Base-by-base conservation (phyloP, 2,888 invertebrate species). In the Agonum fuliginosum region DNA sequence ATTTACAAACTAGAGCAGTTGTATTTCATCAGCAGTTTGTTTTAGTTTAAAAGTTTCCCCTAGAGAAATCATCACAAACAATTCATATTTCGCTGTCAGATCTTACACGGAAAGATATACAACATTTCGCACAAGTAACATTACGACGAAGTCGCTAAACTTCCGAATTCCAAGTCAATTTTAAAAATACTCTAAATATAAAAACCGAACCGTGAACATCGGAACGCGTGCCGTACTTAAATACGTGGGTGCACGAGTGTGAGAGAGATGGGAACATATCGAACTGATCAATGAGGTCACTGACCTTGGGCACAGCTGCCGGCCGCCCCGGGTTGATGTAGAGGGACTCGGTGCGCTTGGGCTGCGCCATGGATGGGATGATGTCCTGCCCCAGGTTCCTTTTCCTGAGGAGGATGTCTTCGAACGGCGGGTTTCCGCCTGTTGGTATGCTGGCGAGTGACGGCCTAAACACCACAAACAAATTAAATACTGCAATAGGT, bases 331-430 rank as follows among this genome's bases (percentile, higher is more conserved):
- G 91, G 83, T 89, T 88, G 83, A 95, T 92, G 87, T 93, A 96
- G 83, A 97, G 90, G 86, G 96, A 96, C 88, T 97, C 97, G 80
- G 96, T 96, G 84, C 97, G 91, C 87, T 97, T 96, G 78, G 96
- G 96, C 86, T 96, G 95, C 83, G 93, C 93, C 78, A 91, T 93
- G 82, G 96, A 96, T 79, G 96, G 95, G 83, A 95, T 91, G 86
- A 96, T 96, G 85, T 96, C 96, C 88, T 96, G 96, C 79, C 95
- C 95, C 77, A 96, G 90, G 81, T 90, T 93, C 83, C 95, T 90
- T 86, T 95, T 95, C 84, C 94, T 90, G 83, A 96, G 85, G 79
- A 95, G 90, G 72, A 95, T 92, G 74, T 95, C 95, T 86, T 96
- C 96, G 86, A 96, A 95, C 43, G 95, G 94, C 81, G 90, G 91